Percentiles rank a stretch among this genome's conserved stretches.
Evolutionary conservation across 2,113 vertebrate genomes (phyloP).

Genomic region (Peromyscus leucopus): DNA sequence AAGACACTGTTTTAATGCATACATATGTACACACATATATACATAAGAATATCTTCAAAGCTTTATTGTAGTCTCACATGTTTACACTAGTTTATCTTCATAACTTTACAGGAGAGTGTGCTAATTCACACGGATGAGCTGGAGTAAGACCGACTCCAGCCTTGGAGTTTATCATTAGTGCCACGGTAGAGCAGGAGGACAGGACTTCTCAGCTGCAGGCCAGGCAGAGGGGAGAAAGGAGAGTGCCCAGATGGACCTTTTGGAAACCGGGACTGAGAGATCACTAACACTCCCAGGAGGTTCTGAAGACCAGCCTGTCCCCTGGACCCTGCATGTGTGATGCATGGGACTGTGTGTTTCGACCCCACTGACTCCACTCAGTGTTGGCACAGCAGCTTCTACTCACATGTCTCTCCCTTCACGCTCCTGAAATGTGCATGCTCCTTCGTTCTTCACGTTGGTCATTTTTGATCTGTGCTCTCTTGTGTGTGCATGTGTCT

Average conservation of each 20-base stretch:
- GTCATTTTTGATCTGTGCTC: neutral
- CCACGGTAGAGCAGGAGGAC: accelerated
- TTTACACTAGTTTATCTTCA: neutral
- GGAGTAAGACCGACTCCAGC: neutral
- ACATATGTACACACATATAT: neutral
- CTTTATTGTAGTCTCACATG: neutral
- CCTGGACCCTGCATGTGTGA: accelerated
- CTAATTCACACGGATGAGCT: neutral
- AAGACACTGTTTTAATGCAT: neutral
- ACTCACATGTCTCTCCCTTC: accelerated
- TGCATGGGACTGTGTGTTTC: neutral
- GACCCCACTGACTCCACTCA: accelerated
- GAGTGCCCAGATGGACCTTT: neutral
- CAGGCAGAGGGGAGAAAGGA: neutral
- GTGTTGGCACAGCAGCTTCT: accelerated
- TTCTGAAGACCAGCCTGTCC: accelerated
- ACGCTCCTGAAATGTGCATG: neutral
- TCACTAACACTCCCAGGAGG: accelerated
- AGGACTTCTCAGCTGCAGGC: neutral
- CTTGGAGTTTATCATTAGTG: neutral
- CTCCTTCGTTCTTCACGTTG: neutral
- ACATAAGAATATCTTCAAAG: neutral
- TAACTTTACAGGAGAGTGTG: neutral
- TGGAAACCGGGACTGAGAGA: neutral
- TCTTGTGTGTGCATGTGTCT: neutral